Conservation (phyloP, 1,140 invertebrate species). For the Physella acuta region DNA sequence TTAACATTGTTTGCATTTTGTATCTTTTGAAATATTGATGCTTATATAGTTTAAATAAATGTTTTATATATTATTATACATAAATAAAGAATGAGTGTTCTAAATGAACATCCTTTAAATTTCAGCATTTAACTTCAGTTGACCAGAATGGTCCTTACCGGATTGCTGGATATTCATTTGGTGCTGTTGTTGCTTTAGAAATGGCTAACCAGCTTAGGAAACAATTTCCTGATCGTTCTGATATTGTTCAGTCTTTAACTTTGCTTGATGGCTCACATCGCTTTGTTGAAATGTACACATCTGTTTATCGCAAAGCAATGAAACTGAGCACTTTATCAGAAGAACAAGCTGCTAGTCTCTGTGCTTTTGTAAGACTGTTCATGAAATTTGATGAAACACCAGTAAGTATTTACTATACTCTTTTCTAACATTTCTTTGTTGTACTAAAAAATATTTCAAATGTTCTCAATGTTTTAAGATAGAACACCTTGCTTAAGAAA, state of each 20-base stretch:
- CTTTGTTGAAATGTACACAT: slow-evolving; percentile 81
- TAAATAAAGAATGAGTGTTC: no score
- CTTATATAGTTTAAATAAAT: no score
- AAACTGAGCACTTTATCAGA: slow-evolving; percentile 39
- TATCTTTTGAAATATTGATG: no score
- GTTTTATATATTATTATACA: no score
- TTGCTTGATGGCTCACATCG: slow-evolving; percentile 89
- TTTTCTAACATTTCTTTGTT: no score
- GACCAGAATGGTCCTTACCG: slow-evolving; percentile 82
- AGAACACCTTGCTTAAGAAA: not conserved
- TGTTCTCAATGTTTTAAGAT: not conserved
- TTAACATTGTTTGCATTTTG: no score
- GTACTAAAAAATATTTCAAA: not conserved
- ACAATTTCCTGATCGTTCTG: slow-evolving; percentile 61
- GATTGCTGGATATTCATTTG: slow-evolving; percentile 91
- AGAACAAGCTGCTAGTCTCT: slow-evolving; percentile 72
- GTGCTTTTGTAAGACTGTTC: slow-evolving; percentile 80
- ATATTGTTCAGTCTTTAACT: slow-evolving; percentile 65
- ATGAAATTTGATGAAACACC: slow-evolving; percentile 69
- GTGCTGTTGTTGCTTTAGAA: slow-evolving; percentile 87
- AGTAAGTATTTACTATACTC: slow-evolving; percentile 70
- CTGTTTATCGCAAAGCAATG: slow-evolving; percentile 45
- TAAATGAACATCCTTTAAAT: no score
- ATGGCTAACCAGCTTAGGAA: slow-evolving; percentile 79
- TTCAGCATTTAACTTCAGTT: slow-evolving; percentile 72